These are phyloP conservation scores for Eilema sororculum DNA, from an alignment of 2,888 invertebrate genomes.

Conservation along the genomic window DNA sequence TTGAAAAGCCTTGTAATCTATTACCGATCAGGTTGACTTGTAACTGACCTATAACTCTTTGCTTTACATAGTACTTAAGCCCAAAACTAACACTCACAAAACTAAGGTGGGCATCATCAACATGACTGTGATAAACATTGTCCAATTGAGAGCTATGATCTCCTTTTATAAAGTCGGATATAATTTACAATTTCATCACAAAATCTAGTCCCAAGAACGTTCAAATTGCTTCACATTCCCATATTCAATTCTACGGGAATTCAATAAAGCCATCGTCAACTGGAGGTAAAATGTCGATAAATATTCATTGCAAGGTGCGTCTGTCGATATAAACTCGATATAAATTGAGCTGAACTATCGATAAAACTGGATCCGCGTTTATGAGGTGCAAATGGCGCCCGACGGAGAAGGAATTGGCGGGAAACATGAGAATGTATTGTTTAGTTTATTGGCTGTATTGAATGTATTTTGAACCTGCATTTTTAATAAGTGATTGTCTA, in stretches of 20 bases:
- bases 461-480: not conserved
- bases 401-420: constrained; percentile 32
- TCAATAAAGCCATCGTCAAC: constrained; percentile 27
- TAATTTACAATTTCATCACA: not conserved
- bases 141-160: not conserved
- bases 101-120: no score
- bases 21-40: no score
- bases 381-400: constrained; percentile 53
- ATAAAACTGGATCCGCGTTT: constrained; percentile 58
- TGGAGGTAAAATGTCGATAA: constrained; percentile 37
- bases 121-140: no score
- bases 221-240: constrained; percentile 8
- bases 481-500: not conserved
- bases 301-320: constrained; percentile 45
- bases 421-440: not conserved
- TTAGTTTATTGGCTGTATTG: constrained; percentile 11
- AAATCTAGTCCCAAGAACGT: constrained; percentile 12
- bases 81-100: no score
- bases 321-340: constrained; percentile 34
- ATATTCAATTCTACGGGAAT: constrained; percentile 23
- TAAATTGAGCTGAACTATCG: constrained; percentile 47
- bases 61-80: no score
- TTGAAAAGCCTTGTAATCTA: no score
- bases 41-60: no score
- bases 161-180: not conserved